Conservation (phyloP, 1,140 invertebrate species). For the Bombus breviceps region DNA sequence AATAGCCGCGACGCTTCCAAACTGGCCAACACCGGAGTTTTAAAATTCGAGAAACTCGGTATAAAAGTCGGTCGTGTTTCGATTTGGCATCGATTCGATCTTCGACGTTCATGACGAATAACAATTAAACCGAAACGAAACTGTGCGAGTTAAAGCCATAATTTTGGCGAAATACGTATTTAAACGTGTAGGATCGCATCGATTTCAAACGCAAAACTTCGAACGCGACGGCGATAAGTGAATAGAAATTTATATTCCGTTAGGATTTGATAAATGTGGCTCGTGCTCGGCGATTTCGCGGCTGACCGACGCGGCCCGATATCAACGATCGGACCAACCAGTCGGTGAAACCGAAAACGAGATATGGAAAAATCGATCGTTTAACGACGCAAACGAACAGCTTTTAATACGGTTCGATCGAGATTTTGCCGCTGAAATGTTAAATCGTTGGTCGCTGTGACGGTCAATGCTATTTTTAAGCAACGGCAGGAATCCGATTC, state of each 20-base stretch:
- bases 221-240: constrained; percentile 2
- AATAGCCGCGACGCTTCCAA: no score
- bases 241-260: constrained; percentile 1
- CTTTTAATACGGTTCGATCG: constrained; percentile 17
- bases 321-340: constrained; percentile 1
- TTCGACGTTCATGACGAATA: no score
- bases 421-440: not conserved
- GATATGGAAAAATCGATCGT: constrained; percentile 17
- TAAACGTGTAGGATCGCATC: not conserved
- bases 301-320: constrained; percentile 14
- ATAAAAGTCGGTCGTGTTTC: no score
- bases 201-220: not conserved
- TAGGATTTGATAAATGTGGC: constrained; percentile 17
- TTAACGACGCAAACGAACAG: not conserved
- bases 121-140: no score
- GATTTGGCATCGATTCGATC: no score
- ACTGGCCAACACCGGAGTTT: no score
- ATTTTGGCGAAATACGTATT: not conserved
- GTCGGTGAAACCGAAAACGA: constrained; percentile 21
- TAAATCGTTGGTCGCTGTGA: not conserved
- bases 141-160: no score
- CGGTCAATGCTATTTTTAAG: not conserved
- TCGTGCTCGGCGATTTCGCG: constrained; percentile 2
- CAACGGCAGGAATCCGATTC: no score
- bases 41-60: no score